Evolutionary conservation across 2,888 invertebrate genomes (phyloP).

Genomic region (Silvanus unidentatus): DNA sequence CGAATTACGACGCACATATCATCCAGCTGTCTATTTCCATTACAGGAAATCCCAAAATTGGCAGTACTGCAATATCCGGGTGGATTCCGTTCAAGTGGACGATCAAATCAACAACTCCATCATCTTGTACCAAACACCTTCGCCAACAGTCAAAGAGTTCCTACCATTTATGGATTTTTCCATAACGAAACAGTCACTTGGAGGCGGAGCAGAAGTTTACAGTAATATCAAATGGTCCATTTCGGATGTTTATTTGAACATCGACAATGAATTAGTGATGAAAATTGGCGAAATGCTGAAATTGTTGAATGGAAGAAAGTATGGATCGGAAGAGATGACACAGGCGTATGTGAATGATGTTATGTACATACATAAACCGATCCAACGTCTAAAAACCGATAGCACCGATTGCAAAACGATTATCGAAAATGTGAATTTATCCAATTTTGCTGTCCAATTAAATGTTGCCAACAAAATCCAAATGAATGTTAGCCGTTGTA

Average conservation of each 20-base stretch:
- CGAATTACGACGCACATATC: slow-evolving; percentile 65
- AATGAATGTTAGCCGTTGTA: slow-evolving; percentile 38
- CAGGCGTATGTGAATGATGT: slow-evolving; percentile 47
- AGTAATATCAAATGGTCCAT: slow-evolving; percentile 59
- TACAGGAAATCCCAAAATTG: slow-evolving; percentile 63
- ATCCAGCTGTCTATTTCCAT: slow-evolving; percentile 70
- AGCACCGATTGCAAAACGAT: slow-evolving; percentile 10
- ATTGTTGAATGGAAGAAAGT: slow-evolving; percentile 51
- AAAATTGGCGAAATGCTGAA: slow-evolving; percentile 56
- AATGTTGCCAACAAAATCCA: slow-evolving; percentile 39
- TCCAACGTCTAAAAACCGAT: not conserved
- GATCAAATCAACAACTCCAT: slow-evolving; percentile 48
- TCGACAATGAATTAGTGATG: slow-evolving; percentile 63
- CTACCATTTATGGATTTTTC: slow-evolving; percentile 59
- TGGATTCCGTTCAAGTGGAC: slow-evolving; percentile 67
- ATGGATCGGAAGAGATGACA: slow-evolving; percentile 55
- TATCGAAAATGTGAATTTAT: slow-evolving; percentile 34
- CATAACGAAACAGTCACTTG: slow-evolving; percentile 49
- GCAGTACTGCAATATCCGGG: slow-evolving; percentile 59
- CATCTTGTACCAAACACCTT: slow-evolving; percentile 47
- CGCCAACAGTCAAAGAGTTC: slow-evolving; percentile 48
- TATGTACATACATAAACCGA: slow-evolving; percentile 51
- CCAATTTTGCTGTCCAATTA: slow-evolving; percentile 36
- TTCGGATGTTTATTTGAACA: slow-evolving; percentile 61
- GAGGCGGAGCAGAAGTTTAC: slow-evolving; percentile 52